Evolutionary conservation across 2,888 invertebrate species (phyloP), one percentile per base, ranked within the genome.

Genomic region (Lycocerus yunnanus): DNA sequence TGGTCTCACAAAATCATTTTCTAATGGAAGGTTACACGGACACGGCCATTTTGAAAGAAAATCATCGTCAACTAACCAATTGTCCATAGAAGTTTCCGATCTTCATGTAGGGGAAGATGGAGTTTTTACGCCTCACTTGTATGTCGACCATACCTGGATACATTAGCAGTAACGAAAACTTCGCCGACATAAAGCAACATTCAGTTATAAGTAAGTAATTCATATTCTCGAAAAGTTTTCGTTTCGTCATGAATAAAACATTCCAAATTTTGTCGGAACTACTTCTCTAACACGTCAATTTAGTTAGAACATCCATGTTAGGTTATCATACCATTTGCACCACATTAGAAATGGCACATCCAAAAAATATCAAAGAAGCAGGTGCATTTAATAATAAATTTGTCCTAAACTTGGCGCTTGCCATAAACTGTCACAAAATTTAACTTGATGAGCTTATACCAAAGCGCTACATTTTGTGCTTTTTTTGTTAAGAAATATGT

Each of bases 111-210:
- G 92, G 3, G 91, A 90, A 21, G 93, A 93, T 81, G 93, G 93
- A 0, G 89, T 90, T 71, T n/a, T 88, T 94, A 78, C 91, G 92
- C 83, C 90, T 95, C 74, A 93, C 93, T 27, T 95, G 95, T 84
- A 90, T 93, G 76, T 91, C 94, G 58, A 94, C 95, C 68, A 95
- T 95, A 80, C 95, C 95, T 0, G 92, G 92, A 73, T 93, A 93
- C 80, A 90, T 93, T 15, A 92, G 91, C 14, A 91, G 91, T 58
- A 91, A 92, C 71, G 93, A 93, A 81, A 89, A 91, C 79, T 95
- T 91, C 83, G 94, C 94, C 68, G 94, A 95, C 84, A 89, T 92
- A 79, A 92, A 92, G 84, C 92, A 91, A 79, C 92, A 91, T 82
- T 93, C 93, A 58, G 92, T 93, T 70, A 91, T 91, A 84, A 93